Conservation (phyloP, 2,797 vertebrate species). For the Lithobates sylvaticus region DNA sequence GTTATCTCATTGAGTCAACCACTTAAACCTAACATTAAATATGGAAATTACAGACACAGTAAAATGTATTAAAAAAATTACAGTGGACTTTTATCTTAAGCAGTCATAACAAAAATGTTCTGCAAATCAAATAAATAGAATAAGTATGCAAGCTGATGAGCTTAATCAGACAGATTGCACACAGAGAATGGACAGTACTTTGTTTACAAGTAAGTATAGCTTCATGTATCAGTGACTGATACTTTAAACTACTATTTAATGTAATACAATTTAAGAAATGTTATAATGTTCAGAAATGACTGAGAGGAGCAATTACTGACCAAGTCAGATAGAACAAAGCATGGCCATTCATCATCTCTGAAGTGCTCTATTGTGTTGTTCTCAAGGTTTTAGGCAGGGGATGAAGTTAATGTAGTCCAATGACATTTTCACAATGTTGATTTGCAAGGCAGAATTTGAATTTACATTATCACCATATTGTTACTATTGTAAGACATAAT, state of each 20-base stretch:
- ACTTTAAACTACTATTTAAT: conserved; percentile 20
- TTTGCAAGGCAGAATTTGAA: conserved; percentile 53
- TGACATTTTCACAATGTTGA: conserved; percentile 58
- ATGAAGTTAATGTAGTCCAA: conserved; percentile 61
- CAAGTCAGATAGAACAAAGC: conserved; percentile 72
- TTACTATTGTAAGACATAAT: conserved; percentile 28
- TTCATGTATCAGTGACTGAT: not conserved
- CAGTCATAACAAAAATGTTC: not conserved
- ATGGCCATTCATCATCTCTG: conserved; percentile 74
- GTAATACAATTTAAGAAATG: conserved; percentile 39
- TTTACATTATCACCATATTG: conserved; percentile 53
- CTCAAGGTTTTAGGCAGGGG: conserved; percentile 64
- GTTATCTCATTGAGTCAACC: no score
- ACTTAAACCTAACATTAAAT: no score
- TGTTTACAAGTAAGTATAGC: not conserved
- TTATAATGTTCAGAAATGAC: conserved; percentile 29
- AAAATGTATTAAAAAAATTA: not conserved
- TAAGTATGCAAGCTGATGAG: not conserved
- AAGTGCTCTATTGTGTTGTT: conserved; percentile 65
- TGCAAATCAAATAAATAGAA: not conserved
- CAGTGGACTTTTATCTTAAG: not conserved
- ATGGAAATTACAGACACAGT: not conserved
- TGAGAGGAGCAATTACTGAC: conserved; percentile 72
- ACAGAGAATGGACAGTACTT: not conserved
- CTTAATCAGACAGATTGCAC: not conserved